Conservation (phyloP, 2,113 vertebrate genomes). For the Macrotis lagotis region DNA sequence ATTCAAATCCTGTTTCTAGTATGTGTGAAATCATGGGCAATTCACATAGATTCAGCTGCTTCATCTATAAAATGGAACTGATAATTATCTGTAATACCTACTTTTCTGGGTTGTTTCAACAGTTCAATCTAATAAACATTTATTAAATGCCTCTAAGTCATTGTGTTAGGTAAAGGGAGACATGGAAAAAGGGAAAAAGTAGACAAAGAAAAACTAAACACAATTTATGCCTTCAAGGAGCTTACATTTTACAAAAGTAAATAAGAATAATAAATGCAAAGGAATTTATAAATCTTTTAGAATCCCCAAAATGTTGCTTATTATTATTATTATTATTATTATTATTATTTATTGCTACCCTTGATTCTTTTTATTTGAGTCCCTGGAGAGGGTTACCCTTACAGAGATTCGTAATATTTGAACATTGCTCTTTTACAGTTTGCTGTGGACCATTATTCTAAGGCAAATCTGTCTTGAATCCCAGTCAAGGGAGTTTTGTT, state of each 20-base stretch:
- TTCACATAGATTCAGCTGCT: background rate
- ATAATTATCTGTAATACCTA: background rate
- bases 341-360: background rate
- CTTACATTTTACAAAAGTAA: background rate
- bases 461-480: background rate
- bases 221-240: background rate
- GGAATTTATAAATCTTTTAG: background rate
- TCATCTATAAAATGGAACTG: background rate
- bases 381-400: background rate
- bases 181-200: background rate
- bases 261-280: background rate
- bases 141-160: background rate
- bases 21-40: background rate
- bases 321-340: background rate
- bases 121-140: background rate
- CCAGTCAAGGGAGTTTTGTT: background rate
- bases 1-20: background rate
- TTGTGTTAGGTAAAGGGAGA: background rate
- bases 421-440: background rate
- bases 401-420: background rate
- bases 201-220: background rate
- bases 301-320: background rate
- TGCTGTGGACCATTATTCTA: background rate
- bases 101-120: background rate
- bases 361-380: background rate